phyloP scores from a whole-genome alignment of 2,113 vertebrate species.

The Proterorhinus semilunaris region DNA sequence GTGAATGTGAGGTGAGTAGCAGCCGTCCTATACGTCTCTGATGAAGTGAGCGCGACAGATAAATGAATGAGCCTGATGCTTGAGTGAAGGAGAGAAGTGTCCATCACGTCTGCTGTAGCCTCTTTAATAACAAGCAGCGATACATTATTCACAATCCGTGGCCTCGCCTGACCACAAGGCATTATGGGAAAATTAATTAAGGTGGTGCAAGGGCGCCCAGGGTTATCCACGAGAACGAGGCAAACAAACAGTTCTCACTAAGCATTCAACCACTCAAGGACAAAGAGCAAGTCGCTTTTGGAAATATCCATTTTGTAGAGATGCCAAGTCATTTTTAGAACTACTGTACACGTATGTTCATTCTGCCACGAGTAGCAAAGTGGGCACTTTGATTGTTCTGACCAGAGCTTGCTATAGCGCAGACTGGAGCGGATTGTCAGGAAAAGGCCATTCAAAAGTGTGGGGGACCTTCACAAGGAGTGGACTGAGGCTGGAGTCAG shows the following conservation, averaged over 20 bases:
- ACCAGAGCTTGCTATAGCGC: no score
- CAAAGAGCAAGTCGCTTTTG: no score
- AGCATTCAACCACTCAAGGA: no score
- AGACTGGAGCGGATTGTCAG: no score
- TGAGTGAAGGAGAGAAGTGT: constrained; percentile 6
- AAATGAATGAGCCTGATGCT: constrained; percentile 11
- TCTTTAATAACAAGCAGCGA: neutral
- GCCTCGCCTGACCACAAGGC: constrained; percentile 15
- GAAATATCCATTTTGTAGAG: no score
- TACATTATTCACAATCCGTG: neutral
- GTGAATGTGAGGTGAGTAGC: neutral
- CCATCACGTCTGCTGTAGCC: neutral
- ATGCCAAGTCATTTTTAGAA: no score
- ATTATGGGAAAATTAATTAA: constrained; percentile 23
- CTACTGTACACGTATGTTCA: no score
- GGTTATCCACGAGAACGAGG: constrained; percentile 16
- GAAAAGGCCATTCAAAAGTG: no score
- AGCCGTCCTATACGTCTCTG: neutral
- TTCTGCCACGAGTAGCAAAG: no score
- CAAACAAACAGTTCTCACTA: neutral
- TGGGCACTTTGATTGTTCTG: no score
- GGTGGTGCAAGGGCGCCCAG: neutral
- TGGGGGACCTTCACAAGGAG: no score
- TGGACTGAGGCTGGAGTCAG: no score
- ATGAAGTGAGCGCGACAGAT: neutral